Evolutionary conservation across 2,113 vertebrate genomes (phyloP), one percentile per base, ranked within the genome.

Genomic region (Ramphastos sulfuratus): DNA sequence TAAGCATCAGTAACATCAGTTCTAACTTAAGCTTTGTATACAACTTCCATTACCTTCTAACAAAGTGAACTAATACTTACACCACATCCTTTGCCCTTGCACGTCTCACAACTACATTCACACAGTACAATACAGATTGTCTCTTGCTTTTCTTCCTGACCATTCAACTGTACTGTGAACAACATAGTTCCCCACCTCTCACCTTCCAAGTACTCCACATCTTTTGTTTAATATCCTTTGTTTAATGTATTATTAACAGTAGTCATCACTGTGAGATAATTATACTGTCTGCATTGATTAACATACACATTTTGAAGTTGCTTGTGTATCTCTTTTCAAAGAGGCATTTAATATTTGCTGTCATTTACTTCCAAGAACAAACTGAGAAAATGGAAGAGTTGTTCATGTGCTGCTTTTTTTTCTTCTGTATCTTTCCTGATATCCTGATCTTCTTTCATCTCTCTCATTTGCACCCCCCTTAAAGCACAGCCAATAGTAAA

Each of bases 381-480:
- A 60, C 6, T 24, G 14, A 93, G n/a, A 59, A 77, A 90, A 58
- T 24, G 5, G 37, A 75, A 74, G 17, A 74, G 15, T 58, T 83
- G 6, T 42, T 59, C 65, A 59, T 23, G 63, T 20, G 6, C 30
- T 65, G 28, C 2, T 30, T 82, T 55, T 5, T 72, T 65, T 79
- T 23, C 15, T 61, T 80, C 42, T 28, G 1, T 46, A 20, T 56
- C 2, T 71, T 86, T 84, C 76, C n/a, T 60, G 9, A 50, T 52
- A 55, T 27, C 0, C 0, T 1, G 0, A 37, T 78, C 15, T n/a
- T 24, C 15, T 63, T 87, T 56, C 1, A 54, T n/a, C 39, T 73
- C 33, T 61, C 50, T 74, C 12, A 19, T 10, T 74, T 82, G 6
- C 6, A 42, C 2, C n/a, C 15, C n/a, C 25, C 30, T 71, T 54